Evolutionary conservation across 2,888 invertebrate genomes (phyloP), one percentile per base, ranked within the genome.

Genomic region (Heteromyza rotundicornis): DNA sequence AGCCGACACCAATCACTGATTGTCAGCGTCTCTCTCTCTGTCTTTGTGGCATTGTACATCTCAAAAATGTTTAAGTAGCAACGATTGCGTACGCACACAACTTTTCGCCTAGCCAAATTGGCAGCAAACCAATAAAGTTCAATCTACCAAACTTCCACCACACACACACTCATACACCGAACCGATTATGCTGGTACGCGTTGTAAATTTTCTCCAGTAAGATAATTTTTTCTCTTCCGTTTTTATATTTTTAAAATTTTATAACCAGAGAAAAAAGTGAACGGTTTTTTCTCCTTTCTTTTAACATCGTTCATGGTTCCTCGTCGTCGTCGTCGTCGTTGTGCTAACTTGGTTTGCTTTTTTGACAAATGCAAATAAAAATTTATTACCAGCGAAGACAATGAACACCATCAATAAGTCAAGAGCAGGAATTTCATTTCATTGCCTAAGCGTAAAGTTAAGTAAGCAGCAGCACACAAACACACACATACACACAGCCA

Each of bases 391-490:
- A 20, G 63, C 32, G 60, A 67, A 67, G 65, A 68, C 65, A 69
- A 67, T 63, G 65, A 70, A 68, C 64, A 68, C 59, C 77, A 76
- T 80, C 79, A 79, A 80, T 80, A 79, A 79, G 78, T 76, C 79
- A 79, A 70, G 71, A 70, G 72, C 75, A 76, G 80, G 77, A 80
- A 79, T 79, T 80, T 76, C 76, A 78, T 79, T 80, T 64, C 62
- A 66, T 64, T 67, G 67, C 62, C 54, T 54, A n/a, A 17, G 35
- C 54, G n/a, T 17, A 24, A 24, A 50, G 51, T 20, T 58, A 47
- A 20, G 47, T 17, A 47, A 47, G 47, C 47, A 47, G 47, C 47
- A 17, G 47, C 40, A 40, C 16, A 40, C 40, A 40, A 40, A n/a
- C 40, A 40, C 40, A 40, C 3, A 40, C 14, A 40, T n/a, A 40